Percentiles rank a stretch among this genome's conserved stretches.
phyloP scores from a whole-genome alignment of 2,888 invertebrate species.

The Plagodis pulveraria region DNA sequence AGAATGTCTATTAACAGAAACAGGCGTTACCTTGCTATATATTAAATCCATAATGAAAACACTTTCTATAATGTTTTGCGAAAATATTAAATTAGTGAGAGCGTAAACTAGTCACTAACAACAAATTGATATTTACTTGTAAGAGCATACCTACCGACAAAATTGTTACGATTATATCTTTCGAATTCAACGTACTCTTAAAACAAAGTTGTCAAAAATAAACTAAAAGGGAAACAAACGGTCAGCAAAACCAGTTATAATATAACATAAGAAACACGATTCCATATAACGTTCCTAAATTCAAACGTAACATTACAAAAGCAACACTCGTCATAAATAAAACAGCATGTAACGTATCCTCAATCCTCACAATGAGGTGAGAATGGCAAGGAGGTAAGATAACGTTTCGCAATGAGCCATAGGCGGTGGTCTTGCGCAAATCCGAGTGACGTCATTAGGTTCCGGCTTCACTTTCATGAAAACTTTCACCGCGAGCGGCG shows the following conservation, averaged over 20 bases:
- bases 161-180: no score
- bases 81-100: no score
- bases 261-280: no score
- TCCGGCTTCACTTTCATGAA: constrained; percentile 84
- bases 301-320: constrained; percentile 35
- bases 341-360: constrained; percentile 51
- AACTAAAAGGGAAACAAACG: constrained; percentile 3
- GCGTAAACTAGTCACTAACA: no score
- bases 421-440: constrained; percentile 75
- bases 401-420: constrained; percentile 74
- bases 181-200: no score
- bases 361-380: constrained; percentile 59
- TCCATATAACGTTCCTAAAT: constrained; percentile 12
- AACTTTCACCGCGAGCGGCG: constrained; percentile 72
- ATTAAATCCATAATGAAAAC: no score
- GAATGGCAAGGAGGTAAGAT: constrained; percentile 38
- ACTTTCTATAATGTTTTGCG: no score
- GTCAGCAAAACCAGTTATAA: constrained; percentile 11
- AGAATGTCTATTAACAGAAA: no score
- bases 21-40: no score
- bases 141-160: no score
- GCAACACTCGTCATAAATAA: constrained; percentile 33
- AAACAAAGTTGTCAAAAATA: background rate
- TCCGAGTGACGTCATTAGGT: constrained; percentile 76
- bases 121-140: no score